Evolutionary conservation across 2,888 invertebrate genomes (phyloP).

Genomic region (Drosophila villosipedis): DNA sequence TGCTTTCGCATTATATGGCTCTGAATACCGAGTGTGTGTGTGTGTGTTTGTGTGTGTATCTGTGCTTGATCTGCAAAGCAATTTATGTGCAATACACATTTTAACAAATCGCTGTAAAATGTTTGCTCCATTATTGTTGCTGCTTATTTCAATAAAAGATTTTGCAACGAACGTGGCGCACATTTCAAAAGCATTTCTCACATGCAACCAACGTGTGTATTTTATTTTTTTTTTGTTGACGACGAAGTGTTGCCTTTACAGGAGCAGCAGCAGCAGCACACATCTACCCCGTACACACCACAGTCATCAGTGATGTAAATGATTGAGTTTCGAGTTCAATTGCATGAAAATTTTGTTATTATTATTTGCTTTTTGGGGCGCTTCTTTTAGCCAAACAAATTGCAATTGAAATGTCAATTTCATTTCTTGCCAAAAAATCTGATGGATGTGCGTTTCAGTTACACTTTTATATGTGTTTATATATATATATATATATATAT

Average conservation of each 20-base stretch:
- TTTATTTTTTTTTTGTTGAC: constrained; percentile 19
- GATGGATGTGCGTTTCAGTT: constrained; percentile 22
- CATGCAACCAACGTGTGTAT: constrained; percentile 47
- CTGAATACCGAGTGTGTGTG: constrained; percentile 21
- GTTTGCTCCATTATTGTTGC: constrained; percentile 67
- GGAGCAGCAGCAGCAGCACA: neutral
- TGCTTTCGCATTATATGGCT: constrained; percentile 53
- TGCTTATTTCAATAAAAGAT: constrained; percentile 71
- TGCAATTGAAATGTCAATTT: constrained; percentile 76
- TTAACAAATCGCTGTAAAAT: constrained; percentile 72
- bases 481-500: neutral
- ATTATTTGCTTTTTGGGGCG: constrained; percentile 60
- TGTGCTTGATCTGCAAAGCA: constrained; percentile 31
- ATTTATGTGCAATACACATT: constrained; percentile 45
- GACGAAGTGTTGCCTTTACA: constrained; percentile 22
- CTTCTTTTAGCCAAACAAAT: constrained; percentile 36
- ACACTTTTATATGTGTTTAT: neutral
- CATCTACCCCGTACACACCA: constrained; percentile 1
- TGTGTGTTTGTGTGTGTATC: constrained; percentile 16
- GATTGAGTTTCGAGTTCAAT: constrained; percentile 73
- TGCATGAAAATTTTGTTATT: constrained; percentile 77
- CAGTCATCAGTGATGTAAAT: constrained; percentile 42
- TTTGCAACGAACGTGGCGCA: constrained; percentile 76
- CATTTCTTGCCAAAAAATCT: constrained; percentile 22
- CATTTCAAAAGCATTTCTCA: constrained; percentile 76